These are phyloP conservation scores for Amphiprion percula DNA, from an alignment of 2,113 vertebrate species.

Conservation along the genomic window DNA sequence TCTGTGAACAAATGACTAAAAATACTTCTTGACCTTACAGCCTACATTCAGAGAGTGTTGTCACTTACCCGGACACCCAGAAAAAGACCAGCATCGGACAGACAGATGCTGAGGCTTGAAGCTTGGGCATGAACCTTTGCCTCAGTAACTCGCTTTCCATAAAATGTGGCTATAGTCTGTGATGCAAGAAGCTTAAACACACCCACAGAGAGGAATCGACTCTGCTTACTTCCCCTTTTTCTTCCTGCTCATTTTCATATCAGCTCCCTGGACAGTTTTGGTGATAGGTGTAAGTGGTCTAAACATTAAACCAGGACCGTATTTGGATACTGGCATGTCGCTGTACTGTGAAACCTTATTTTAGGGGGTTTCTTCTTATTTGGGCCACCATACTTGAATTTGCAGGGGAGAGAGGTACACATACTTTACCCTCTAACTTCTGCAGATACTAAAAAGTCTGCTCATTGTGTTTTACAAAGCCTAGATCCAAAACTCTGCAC, in stretches of 20 bases:
- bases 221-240: conserved; percentile 85
- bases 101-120: conserved; percentile 46
- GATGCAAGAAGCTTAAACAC: conserved; percentile 79
- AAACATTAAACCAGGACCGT: conserved; percentile 51
- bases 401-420: not conserved
- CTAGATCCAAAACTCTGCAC: not conserved
- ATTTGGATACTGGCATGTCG: conserved; percentile 1
- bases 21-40: not conserved
- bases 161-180: conserved; percentile 69
- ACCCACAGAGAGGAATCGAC: conserved; percentile 81
- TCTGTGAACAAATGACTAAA: not conserved
- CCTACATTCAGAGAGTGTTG: conserved; percentile 13
- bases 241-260: conserved; percentile 87
- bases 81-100: conserved; percentile 51
- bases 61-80: conserved; percentile 67
- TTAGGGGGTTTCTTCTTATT: not conserved
- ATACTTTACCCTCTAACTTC: not conserved
- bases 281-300: conserved; percentile 56
- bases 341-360: not conserved
- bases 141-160: conserved; percentile 64
- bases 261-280: conserved; percentile 68
- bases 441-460: not conserved
- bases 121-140: conserved; percentile 50
- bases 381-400: accelerated
- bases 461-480: not conserved